Evolutionary conservation across 2,888 invertebrate species (phyloP), one percentile per base, ranked within the genome.

Genomic region (Yponomeuta cagnagella): DNA sequence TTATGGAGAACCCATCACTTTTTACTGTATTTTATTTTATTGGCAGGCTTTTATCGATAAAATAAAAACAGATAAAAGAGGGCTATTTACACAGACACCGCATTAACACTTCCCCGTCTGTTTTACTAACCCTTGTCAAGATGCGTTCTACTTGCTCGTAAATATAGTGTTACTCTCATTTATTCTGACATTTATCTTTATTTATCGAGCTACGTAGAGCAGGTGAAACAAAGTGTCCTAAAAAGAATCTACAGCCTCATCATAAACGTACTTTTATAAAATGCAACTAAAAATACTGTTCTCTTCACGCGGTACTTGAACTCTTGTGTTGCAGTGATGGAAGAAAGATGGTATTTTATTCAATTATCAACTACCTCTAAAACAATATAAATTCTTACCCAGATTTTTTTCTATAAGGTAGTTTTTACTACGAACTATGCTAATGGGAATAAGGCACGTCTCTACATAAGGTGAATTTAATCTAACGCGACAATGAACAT

Each of bases 101-200:
- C 52, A 58, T 58, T 58, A 58, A 58, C 63, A 10, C 70, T 23
- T 70, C n/a, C 63, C 33, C 64, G n/a, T 58, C 63, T 58, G 58
- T 31, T 68, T 43, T 43, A 68, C 43, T 68, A 68, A 33, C 68
- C 68, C 68, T 68, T 68, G 68, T 68, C 68, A 68, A 68, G 68
- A 10, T 43, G 33, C 31, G 31, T 65, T 30, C 33, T 30, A 31
- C 33, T 65, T 65, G 31, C 43, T 43, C 33, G 68, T 33, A 68
- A 48, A 68, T 23, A 48, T 68, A 68, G 68, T 68, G 68, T 68
- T 68, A 48, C 68, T 68, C 33, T 58, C 33, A 68, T 68, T 68
- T 68, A 68, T 68, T 68, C 37, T 37, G 68, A 68, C 37, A 68
- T 23, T 48, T 68, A 68, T 15, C 68, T 37, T 10, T 48, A 48